Evolutionary conservation across 2,888 invertebrate genomes (phyloP).

Genomic region (Scotopteryx bipunctaria): DNA sequence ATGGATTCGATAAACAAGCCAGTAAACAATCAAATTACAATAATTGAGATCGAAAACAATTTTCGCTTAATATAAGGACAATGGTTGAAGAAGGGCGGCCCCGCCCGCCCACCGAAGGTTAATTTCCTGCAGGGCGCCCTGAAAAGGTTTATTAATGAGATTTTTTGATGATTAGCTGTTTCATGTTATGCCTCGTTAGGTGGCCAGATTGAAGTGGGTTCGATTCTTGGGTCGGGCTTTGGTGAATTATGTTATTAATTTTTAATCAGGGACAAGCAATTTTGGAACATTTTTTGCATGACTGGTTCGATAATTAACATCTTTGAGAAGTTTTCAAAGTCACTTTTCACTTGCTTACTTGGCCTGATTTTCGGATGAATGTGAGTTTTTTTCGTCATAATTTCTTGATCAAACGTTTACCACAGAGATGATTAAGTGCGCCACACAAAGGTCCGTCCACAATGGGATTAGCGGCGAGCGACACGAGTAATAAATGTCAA

Average conservation of each 20-base stretch:
- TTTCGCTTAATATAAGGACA: constrained; percentile 24
- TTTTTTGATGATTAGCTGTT: constrained; percentile 36
- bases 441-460: constrained; percentile 22
- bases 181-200: constrained; percentile 26
- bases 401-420: background rate
- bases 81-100: constrained; percentile 15
- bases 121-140: constrained; percentile 22
- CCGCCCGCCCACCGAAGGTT: constrained; percentile 9
- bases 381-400: no score
- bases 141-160: constrained; percentile 29
- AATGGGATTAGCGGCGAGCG: constrained; percentile 20
- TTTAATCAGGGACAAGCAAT: constrained; percentile 7
- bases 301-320: background rate
- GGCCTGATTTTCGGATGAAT: no score
- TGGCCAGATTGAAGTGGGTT: constrained; percentile 28
- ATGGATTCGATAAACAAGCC: constrained; percentile 17
- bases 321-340: no score
- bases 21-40: constrained; percentile 30
- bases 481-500: constrained; percentile 33
- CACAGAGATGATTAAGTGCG: background rate
- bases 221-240: constrained; percentile 15
- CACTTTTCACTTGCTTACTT: no score
- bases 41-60: constrained; percentile 28
- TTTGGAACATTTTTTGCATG: background rate
- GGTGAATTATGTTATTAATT: background rate